phyloP scores from a whole-genome alignment of 2,113 vertebrate genomes.

The Meles meles region DNA sequence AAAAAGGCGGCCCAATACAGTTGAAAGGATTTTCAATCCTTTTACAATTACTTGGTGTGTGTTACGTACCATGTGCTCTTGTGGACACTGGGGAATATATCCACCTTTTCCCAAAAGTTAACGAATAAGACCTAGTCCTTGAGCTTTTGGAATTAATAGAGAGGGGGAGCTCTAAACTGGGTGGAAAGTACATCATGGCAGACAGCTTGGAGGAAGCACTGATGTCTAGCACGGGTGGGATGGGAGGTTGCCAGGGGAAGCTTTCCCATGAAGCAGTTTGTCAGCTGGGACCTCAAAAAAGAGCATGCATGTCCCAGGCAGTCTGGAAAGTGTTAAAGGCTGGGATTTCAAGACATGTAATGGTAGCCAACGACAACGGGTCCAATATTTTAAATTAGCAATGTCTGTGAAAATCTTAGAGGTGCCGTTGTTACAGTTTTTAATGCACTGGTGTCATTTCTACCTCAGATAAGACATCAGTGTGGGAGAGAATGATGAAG shows the following conservation, averaged over 20 bases:
- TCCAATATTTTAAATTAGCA: not conserved
- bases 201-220: not conserved
- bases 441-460: not conserved
- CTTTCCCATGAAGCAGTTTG: not conserved
- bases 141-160: not conserved
- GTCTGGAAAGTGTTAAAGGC: not conserved
- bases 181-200: not conserved
- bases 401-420: not conserved
- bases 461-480: not conserved
- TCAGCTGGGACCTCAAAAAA: not conserved
- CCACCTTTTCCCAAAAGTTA: not conserved
- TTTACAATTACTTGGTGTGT: not conserved
- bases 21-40: not conserved
- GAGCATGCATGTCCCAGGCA: not conserved
- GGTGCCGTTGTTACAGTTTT: not conserved
- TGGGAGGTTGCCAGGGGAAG: not conserved
- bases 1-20: not conserved
- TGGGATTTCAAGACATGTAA: not conserved
- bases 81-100: no score
- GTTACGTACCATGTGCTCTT: not conserved
- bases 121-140: not conserved
- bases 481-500: not conserved
- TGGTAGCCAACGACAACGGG: not conserved
- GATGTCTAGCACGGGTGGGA: no score
- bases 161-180: not conserved